Percentiles rank a stretch among this genome's conserved stretches.
Evolutionary conservation across 1,140 invertebrate genomes (phyloP).

Genomic region (Eupristina koningsbergeri): DNA sequence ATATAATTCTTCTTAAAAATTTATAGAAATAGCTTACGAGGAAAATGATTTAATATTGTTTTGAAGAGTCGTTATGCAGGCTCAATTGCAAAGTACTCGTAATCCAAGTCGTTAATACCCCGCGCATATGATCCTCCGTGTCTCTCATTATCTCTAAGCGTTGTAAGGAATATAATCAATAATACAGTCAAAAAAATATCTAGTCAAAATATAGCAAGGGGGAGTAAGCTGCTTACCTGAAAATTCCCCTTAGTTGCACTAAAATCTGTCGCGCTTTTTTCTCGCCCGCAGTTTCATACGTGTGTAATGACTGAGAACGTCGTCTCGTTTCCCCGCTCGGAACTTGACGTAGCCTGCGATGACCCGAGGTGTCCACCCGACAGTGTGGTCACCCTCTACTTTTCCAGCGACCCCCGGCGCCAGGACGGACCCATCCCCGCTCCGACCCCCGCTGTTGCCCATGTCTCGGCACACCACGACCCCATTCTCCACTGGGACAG

Average conservation of each 20-base stretch:
- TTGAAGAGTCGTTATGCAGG: too few relatives aligned
- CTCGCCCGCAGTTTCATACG: constrained; percentile 87
- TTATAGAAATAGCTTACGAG: too few relatives aligned
- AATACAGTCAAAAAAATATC: too few relatives aligned
- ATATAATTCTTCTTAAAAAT: too few relatives aligned
- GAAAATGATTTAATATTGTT: too few relatives aligned
- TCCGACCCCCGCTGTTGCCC: constrained; percentile 81
- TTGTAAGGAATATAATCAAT: too few relatives aligned
- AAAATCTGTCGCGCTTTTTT: background rate
- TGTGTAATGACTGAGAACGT: constrained; percentile 89
- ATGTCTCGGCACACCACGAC: constrained; percentile 78
- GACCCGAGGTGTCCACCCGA: constrained; percentile 82
- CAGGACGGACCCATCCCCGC: constrained; percentile 79
- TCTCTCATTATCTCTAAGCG: too few relatives aligned
- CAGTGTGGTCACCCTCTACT: constrained; percentile 89
- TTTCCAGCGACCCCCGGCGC: constrained; percentile 74
- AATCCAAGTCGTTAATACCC: too few relatives aligned
- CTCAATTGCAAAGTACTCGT: too few relatives aligned
- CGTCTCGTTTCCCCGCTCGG: constrained; percentile 87
- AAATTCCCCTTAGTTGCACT: too few relatives aligned
- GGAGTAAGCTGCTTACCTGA: background rate
- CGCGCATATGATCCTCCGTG: too few relatives aligned
- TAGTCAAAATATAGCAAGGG: too few relatives aligned
- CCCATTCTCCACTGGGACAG: constrained; percentile 86
- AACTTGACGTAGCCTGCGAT: constrained; percentile 87